phyloP scores from a whole-genome alignment of 2,888 invertebrate species.

The Rhopalosiphum nymphaeae region DNA sequence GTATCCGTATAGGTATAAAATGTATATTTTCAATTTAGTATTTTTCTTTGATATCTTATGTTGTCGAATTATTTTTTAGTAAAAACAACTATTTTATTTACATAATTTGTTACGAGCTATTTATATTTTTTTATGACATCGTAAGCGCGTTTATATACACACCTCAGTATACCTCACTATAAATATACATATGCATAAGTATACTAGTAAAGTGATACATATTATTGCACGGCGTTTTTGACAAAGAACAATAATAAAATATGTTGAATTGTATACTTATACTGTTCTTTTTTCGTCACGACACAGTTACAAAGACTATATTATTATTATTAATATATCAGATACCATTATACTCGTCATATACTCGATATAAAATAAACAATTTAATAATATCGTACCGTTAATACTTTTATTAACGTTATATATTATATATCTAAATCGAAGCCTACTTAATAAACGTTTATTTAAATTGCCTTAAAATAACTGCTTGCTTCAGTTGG shows the following conservation, averaged over 20 bases:
- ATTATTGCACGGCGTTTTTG: neutral
- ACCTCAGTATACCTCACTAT: neutral
- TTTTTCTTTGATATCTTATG: neutral
- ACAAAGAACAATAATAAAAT: neutral
- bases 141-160: neutral
- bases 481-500: no score
- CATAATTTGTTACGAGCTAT: conserved; percentile 1
- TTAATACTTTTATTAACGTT: neutral
- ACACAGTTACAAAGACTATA: neutral
- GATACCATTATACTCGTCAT: neutral
- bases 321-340: neutral
- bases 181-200: neutral
- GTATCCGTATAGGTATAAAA: neutral
- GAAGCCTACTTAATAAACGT: neutral
- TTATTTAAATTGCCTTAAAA: neutral
- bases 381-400: neutral
- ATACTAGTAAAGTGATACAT: neutral
- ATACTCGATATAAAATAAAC: neutral
- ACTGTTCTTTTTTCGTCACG: neutral
- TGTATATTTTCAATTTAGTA: neutral
- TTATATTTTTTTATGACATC: neutral
- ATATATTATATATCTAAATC: neutral
- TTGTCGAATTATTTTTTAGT: neutral
- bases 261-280: neutral
- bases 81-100: neutral